Evolutionary conservation across 1,140 invertebrate genomes (phyloP).

Genomic region (Augochlora pura): DNA sequence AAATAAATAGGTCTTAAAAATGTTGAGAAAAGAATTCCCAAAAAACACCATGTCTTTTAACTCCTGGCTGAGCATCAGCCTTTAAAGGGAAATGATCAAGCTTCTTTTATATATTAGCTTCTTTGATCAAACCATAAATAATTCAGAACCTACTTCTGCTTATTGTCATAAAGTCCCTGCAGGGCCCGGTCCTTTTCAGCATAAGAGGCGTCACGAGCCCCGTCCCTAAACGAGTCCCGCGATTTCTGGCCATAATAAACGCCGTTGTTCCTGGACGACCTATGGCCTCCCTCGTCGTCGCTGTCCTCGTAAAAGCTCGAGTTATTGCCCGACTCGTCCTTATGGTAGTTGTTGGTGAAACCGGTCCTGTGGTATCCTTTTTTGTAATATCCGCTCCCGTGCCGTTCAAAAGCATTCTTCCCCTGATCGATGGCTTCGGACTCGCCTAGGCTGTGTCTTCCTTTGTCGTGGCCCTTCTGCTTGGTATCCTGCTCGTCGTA

Average conservation of each 20-base stretch:
- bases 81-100: too few species aligned
- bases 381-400: constrained; percentile 74
- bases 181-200: constrained; percentile 75
- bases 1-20: too few species aligned
- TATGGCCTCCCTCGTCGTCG: constrained; percentile 82
- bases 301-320: constrained; percentile 84
- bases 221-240: constrained; percentile 78
- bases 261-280: constrained; percentile 78
- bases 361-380: constrained; percentile 85
- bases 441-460: constrained; percentile 51
- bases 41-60: too few species aligned
- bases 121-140: background rate
- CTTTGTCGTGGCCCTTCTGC: constrained; percentile 58
- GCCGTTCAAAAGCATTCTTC: constrained; percentile 51
- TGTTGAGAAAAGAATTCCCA: too few species aligned
- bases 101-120: too few species aligned
- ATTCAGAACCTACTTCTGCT: constrained; percentile 62
- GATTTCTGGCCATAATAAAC: constrained; percentile 79
- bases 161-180: constrained; percentile 78
- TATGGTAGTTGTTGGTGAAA: constrained; percentile 84
- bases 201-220: constrained; percentile 77
- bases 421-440: constrained; percentile 51
- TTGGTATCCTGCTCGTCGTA: constrained; percentile 55
- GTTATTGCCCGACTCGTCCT: constrained; percentile 84
- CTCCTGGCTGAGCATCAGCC: too few species aligned